phyloP scores from a whole-genome alignment of 2,113 vertebrate species.

The Machaerirhynchus nigripectus region DNA sequence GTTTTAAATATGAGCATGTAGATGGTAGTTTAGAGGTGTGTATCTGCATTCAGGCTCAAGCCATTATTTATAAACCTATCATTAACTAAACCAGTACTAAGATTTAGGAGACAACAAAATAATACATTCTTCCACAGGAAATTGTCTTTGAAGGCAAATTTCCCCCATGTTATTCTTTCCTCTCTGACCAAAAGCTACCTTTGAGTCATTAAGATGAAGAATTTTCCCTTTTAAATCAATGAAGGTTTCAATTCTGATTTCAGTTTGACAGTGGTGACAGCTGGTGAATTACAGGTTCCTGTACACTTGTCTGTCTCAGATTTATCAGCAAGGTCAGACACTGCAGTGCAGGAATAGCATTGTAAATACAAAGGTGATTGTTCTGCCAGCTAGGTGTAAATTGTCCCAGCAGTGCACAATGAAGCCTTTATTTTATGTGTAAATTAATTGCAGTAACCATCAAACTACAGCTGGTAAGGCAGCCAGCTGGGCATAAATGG shows the following conservation, averaged over 20 bases:
- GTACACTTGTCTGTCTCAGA: background rate
- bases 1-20: background rate
- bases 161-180: background rate
- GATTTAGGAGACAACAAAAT: background rate
- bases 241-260: background rate
- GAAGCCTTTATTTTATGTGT: slow-evolving; percentile 58
- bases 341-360: background rate
- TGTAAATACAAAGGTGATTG: slow-evolving; percentile 48
- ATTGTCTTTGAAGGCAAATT: background rate
- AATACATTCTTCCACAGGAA: background rate
- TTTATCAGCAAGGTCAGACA: slow-evolving; percentile 45
- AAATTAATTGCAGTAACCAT: slow-evolving; percentile 71
- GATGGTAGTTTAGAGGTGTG: background rate
- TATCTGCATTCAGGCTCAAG: background rate
- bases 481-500: slow-evolving; percentile 38
- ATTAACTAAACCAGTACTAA: background rate
- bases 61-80: background rate
- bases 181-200: background rate
- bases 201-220: background rate
- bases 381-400: slow-evolving; percentile 61
- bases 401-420: slow-evolving; percentile 14
- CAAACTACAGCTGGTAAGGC: slow-evolving; percentile 56
- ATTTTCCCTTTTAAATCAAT: background rate
- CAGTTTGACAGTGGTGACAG: background rate
- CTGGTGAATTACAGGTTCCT: slow-evolving; percentile 4